Base-by-base conservation (phyloP, 2,888 invertebrate genomes). In the Latrodectus elegans region DNA sequence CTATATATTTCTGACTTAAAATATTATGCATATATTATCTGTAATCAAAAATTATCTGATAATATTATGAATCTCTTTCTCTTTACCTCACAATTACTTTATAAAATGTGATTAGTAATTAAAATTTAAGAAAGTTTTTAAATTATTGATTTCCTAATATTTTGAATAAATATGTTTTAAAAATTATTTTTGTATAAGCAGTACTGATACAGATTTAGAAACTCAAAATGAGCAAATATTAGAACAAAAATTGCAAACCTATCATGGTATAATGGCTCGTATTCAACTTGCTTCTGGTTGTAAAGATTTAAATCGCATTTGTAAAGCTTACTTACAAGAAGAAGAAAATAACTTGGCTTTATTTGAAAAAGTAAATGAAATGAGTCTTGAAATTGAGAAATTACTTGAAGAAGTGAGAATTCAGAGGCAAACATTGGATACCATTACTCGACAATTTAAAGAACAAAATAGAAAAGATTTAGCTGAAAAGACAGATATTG, bases 391-490 rank as follows among this genome's bases (percentile, higher is more conserved):
- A 51, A 88, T 88, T 22, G 87, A 88, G 60, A 88, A 83, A 22
- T 64, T 88, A 10, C 72, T 77, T 6, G 78, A 88, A 53, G 78
- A 83, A 65, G 82, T 88, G 1, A 60, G 71, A 52, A 74, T 68
- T 38, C 70, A 88, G 38, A 77, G 78, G 14, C 52, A 64, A 22
- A 78, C 78, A 60, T 15, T 83, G 17, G 78, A 88, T 60, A 52
- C 67, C 38, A 17, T 83, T 12, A 74, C 73, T 15, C 55, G 60
- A 0, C 82, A 88, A 15, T 88, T 74, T 68, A 88, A 88, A 60
- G 87, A 88, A 38, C 87, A 88, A 38, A 82, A 83, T 55, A 67
- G 83, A 51, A 88, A 88, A 73, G 87, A 88, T 78, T 52, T 88
- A 9, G 82, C 82, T 64, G 70, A 74, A 10, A 82, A 83, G 73